phyloP scores from a whole-genome alignment of 2,888 invertebrate species.

The Yponomeuta cagnagella region DNA sequence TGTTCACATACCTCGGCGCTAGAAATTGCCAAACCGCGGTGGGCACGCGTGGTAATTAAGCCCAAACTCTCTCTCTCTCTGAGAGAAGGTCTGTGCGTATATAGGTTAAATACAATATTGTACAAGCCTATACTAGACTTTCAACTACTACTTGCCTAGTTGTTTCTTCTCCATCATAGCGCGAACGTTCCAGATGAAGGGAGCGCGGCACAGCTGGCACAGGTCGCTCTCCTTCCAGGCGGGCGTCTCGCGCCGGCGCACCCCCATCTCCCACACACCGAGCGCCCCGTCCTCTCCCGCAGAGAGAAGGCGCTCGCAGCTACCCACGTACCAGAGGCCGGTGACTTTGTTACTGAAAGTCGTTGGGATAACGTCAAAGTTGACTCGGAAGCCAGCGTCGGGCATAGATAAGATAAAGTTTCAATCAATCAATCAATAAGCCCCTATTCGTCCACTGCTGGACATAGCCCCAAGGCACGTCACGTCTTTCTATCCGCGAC shows the following conservation, averaged over 20 bases:
- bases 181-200: constrained; percentile 99
- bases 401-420: too few species aligned
- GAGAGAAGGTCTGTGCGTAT: too few species aligned
- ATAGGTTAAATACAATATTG: too few species aligned
- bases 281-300: constrained; percentile 94
- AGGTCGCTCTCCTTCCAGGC: constrained; percentile 96
- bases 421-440: too few species aligned
- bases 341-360: constrained; percentile 88
- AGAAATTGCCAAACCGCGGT: too few species aligned
- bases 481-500: too few species aligned
- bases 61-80: too few species aligned
- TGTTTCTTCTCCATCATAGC: constrained; percentile 99
- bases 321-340: constrained; percentile 88
- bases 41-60: too few species aligned
- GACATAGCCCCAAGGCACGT: too few species aligned
- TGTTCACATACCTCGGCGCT: too few species aligned
- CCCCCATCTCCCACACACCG: constrained; percentile 96
- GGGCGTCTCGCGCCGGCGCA: constrained; percentile 92
- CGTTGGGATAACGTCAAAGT: neutral
- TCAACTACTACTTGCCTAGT: constrained; percentile 63
- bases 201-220: constrained; percentile 95
- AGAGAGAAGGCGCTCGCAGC: constrained; percentile 88
- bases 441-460: too few species aligned
- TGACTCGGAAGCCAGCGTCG: neutral
- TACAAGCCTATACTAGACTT: neutral